Evolutionary conservation across 1,140 invertebrate species (phyloP), one percentile per base, ranked within the genome.

Genomic region (Magallana ariakensis): DNA sequence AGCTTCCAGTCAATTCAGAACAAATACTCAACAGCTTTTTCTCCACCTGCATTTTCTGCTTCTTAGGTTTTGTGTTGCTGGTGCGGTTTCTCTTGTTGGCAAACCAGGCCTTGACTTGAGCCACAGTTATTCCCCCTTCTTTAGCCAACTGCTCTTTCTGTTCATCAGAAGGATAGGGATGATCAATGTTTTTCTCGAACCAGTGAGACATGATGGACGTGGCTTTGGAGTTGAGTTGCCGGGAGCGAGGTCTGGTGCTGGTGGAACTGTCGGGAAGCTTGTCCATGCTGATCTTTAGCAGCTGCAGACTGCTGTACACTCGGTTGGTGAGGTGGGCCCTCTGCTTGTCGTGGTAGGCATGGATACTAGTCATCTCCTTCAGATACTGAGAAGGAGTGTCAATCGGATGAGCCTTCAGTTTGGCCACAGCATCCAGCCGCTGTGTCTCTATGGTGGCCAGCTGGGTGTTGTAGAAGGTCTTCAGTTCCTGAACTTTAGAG

Each of bases 51-150:
- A 89, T 85, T 85, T 92, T 92, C 70, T 92, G 91, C 60, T 90
- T 92, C 75, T 91, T 92, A 7, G 92, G 92, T 90, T 91, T 91
- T 26, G 93, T 94, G 86, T 94, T 94, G 75, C 90, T 90, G 16
- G 90, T 92, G 19, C 94, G 85, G 62, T 94, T 94, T 57, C 94
- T 84, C 70, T 92, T 94, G 84, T 94, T 94, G 9, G 93, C 92
- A 89, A 94, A 94, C 94, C 94, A 94, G 15, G 94, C 91, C 80
- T 94, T 94, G 13, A 94, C 94, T 89, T 94, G 93, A 5, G 87
- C 85, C 8, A 93, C 83, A 70, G 85, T 87, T 33, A 94, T 91
- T 10, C 90, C 90, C 5, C 93, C 93, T 62, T 90, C 85, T 16
- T 88, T 60, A 16, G 93, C 93, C 75, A 94, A 55, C 22, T 87